These are phyloP conservation scores for Agrotis puta DNA, from an alignment of 2,888 invertebrate genomes.

Conservation along the genomic window DNA sequence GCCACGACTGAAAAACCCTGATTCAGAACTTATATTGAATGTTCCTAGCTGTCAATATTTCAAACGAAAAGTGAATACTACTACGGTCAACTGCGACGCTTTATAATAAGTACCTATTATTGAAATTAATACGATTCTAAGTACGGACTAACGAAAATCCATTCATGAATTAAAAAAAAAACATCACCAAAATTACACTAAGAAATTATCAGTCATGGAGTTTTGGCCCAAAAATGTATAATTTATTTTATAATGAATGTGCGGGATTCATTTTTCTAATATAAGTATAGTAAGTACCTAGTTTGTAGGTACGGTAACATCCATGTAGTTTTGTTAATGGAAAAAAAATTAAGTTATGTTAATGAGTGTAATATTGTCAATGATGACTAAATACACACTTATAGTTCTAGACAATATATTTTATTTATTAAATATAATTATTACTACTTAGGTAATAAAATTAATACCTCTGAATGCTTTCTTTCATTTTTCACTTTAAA, in stretches of 20 bases:
- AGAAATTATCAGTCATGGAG: neutral
- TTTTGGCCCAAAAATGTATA: neutral
- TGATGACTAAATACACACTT: no score
- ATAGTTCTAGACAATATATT: neutral
- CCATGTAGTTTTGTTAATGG: neutral
- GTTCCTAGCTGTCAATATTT: slow-evolving; percentile 90
- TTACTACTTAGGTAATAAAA: neutral
- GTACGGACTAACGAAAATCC: neutral
- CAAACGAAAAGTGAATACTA: slow-evolving; percentile 80
- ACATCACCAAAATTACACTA: neutral
- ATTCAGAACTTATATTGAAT: slow-evolving; percentile 88
- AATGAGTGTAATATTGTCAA: neutral
- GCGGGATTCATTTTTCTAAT: neutral
- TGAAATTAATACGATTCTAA: neutral
- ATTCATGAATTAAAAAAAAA: neutral
- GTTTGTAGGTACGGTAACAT: neutral
- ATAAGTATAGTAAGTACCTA: neutral
- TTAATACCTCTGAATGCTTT: slow-evolving; percentile 3
- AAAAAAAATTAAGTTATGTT: neutral
- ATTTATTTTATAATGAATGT: neutral
- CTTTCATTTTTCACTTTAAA: neutral
- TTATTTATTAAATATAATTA: slow-evolving; percentile 2
- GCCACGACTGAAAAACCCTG: slow-evolving; percentile 78
- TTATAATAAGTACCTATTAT: slow-evolving; percentile 40
- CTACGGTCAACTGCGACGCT: slow-evolving; percentile 75